These are phyloP conservation scores for Pollenia labialis DNA, from an alignment of 2,888 invertebrate genomes.

Conservation along the genomic window DNA sequence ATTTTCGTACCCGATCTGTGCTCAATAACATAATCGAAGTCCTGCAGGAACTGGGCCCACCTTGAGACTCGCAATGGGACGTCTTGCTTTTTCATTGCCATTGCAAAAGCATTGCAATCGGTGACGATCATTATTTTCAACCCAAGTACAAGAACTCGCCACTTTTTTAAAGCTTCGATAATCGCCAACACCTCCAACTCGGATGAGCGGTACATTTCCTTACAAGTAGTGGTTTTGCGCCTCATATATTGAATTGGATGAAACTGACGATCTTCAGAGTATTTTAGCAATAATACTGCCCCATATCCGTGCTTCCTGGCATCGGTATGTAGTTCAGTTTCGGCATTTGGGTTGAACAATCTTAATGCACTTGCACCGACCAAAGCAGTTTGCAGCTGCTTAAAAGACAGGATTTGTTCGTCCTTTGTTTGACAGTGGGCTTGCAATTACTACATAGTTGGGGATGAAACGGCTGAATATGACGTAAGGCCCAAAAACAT, in stretches of 20 bases:
- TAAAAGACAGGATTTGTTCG: not conserved
- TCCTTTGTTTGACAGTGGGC: not conserved
- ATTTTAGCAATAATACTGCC: conserved; percentile 62
- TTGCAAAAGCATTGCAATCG: not conserved
- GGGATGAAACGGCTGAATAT: conserved; percentile 2
- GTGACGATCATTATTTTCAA: not conserved
- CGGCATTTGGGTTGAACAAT: conserved; percentile 1
- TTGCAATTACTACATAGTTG: not conserved
- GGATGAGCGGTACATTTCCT: conserved; percentile 61
- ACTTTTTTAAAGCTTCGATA: too few relatives aligned
- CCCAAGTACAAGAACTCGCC: not conserved
- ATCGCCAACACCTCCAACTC: too few relatives aligned
- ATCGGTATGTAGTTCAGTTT: conserved; percentile 65
- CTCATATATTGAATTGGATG: conserved; percentile 70
- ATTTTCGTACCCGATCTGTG: not conserved
- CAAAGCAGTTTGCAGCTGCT: not conserved
- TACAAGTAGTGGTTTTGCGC: conserved; percentile 51
- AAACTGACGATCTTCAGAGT: conserved; percentile 58
- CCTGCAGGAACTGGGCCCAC: not conserved
- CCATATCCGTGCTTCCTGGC: conserved; percentile 68
- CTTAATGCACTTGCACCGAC: not conserved
- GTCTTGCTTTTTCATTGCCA: not conserved
- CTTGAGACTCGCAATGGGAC: not conserved
- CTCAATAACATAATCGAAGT: not conserved
- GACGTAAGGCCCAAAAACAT: conserved; percentile 13